Evolutionary conservation across 2,797 vertebrate genomes (phyloP).

Genomic region (Tamandua tetradactyla): DNA sequence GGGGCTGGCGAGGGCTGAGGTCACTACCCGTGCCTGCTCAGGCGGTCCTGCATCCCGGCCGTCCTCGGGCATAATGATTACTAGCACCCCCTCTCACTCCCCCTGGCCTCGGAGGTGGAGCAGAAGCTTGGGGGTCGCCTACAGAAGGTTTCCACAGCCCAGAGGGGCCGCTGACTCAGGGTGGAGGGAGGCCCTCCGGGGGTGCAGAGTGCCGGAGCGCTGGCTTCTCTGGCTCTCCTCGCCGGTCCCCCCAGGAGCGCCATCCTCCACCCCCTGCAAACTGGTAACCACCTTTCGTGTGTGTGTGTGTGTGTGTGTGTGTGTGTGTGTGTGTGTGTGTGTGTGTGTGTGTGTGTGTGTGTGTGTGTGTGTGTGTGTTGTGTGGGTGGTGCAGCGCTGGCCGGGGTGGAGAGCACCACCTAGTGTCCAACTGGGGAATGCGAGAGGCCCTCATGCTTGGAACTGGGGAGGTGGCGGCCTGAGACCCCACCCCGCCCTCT

Average conservation of each 20-base stretch:
- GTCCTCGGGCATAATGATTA: background rate
- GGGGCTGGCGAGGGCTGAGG: background rate
- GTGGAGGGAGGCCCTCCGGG: background rate
- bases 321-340: no score
- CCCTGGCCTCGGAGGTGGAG: background rate
- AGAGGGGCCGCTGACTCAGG: background rate
- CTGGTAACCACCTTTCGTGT: conserved; percentile 50
- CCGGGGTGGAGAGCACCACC: conserved; percentile 49
- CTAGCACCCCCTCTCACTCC: background rate
- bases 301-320: no score
- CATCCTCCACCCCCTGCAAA: conserved; percentile 21
- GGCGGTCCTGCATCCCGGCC: background rate
- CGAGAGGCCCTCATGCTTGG: background rate
- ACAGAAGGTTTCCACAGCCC: background rate
- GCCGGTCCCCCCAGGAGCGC: background rate
- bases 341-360: no score
- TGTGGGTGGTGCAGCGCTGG: background rate
- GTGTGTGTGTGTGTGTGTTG: no score
- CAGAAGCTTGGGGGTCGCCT: background rate
- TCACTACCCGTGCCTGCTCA: background rate
- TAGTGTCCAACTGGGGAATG: conserved; percentile 46
- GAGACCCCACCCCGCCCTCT: background rate
- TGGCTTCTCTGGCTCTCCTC: background rate
- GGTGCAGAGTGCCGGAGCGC: background rate
- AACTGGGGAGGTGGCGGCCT: rapidly evolving